Percentiles rank a stretch among this genome's conserved stretches.
These are phyloP conservation scores for Beroe forskalii DNA, from an alignment of 37 sponge, comb jelly and placozoan genomes.

Conservation along the genomic window DNA sequence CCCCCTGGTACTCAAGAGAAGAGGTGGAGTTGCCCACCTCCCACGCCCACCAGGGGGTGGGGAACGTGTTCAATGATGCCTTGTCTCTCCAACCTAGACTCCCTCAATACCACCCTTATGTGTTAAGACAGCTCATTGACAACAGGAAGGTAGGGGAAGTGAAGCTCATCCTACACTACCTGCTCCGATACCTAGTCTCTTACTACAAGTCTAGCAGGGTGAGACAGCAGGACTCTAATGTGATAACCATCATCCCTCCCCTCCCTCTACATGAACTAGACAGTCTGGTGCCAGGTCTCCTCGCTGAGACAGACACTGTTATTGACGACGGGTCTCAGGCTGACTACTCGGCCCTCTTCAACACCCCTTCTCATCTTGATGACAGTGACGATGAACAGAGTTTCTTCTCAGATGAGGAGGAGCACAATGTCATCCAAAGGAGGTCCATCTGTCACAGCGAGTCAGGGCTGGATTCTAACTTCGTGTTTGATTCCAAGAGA, in stretches of 20 bases:
- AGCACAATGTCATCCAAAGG: background rate
- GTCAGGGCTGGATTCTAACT: background rate
- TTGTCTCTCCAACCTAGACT: slow-evolving; percentile 66
- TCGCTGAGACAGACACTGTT: background rate
- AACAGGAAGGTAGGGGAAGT: slow-evolving; percentile 76
- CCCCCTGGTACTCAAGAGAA: slow-evolving; percentile 22
- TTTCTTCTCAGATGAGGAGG: slow-evolving; percentile 37
- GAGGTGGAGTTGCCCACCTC: background rate
- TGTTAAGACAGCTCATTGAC: slow-evolving; percentile 81
- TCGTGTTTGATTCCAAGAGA: background rate
- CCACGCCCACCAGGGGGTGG: background rate
- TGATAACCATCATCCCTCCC: slow-evolving; percentile 22
- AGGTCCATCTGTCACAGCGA: background rate
- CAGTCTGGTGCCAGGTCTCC: background rate
- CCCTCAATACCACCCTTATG: slow-evolving; percentile 92
- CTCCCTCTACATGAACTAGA: slow-evolving; percentile 23
- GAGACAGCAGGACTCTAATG: background rate
- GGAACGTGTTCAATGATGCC: slow-evolving; percentile 27
- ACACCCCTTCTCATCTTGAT: background rate
- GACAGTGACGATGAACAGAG: slow-evolving; percentile 42
- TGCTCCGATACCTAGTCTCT: slow-evolving; percentile 70
- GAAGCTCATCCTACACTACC: slow-evolving; percentile 77
- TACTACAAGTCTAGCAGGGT: background rate
- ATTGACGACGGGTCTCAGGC: background rate
- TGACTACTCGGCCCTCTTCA: slow-evolving; percentile 42